Evolutionary conservation across 1,140 invertebrate species (phyloP), one percentile per base, ranked within the genome.

Genomic region (Ridgeia piscesae): DNA sequence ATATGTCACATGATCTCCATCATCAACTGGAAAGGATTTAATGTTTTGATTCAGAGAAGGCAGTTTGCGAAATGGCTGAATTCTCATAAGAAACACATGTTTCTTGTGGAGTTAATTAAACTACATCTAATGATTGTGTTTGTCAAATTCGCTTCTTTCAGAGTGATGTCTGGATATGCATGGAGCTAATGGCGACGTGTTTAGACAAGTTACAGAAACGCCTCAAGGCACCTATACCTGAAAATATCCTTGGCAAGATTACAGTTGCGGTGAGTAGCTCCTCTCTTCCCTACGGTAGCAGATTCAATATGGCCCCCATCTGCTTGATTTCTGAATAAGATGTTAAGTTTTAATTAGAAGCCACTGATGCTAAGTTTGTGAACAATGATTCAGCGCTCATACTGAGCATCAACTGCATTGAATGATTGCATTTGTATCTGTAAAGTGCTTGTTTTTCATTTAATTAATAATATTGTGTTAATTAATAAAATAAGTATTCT

Each of bases 101-200:
- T 42, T 42, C 42, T 42, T 42, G 42, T 42, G 4, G 42, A 42
- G 42, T 4, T 42, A 42, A 42, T 42, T 42, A 42, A 42, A 11
- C 11, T 42, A 42, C 11, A 42, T 42, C 42, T 42, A 42, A 42
- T 91, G 6, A 92, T 92, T 92, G 33, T 11, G 2, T 34, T 6
- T 92, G 33, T 33, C 17, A 77, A 27, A 92, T 35, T 93, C 94
- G 91, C 93, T 91, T 77, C 31, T 94, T 94, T 88, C 95, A 96
- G 96, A 98, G 98, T 31, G 98, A 99, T 96, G 99, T 99, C 42
- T 99, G 99, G 99, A 99, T 99, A 95, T 99, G 99, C 95, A 99
- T 99, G 99, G 99, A 99, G 96, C 96, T 99, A 90, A 99, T 99
- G 99, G 97, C 98, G 14, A 99, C 98, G 21, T 99, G 99, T 96